phyloP scores from a whole-genome alignment of 2,888 invertebrate species.

The Hecatera dysodea region DNA sequence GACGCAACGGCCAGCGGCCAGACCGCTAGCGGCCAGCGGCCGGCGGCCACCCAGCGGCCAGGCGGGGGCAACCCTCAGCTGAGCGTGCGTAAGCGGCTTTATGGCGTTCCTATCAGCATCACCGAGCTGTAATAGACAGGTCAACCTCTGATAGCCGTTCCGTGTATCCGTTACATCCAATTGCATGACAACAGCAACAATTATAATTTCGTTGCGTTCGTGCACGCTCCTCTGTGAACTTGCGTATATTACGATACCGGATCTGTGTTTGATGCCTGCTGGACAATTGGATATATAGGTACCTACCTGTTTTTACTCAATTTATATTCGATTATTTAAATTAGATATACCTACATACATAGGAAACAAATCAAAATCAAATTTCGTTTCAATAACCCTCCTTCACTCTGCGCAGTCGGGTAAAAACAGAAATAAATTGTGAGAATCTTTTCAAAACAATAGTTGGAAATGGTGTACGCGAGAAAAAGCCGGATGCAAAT shows the following conservation, averaged over 20 bases:
- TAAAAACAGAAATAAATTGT: conserved; percentile 90
- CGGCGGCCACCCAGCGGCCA: conserved; percentile 37
- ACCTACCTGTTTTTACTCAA: neutral
- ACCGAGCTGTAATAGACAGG: conserved; percentile 57
- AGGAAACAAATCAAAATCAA: neutral
- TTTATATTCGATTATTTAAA: neutral
- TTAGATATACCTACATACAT: neutral
- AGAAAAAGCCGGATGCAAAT: conserved; percentile 91
- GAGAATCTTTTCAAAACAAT: conserved; percentile 90
- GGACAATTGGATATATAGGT: neutral
- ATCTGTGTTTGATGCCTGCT: neutral
- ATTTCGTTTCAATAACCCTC: conserved; percentile 84
- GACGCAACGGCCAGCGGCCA: no score
- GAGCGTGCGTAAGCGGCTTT: conserved; percentile 83
- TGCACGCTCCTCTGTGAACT: conserved; percentile 3
- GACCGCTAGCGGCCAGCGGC: conserved; percentile 2
- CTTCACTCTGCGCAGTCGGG: conserved; percentile 81
- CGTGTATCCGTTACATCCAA: conserved; percentile 50
- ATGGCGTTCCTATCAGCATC: conserved; percentile 71
- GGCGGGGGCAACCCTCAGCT: conserved; percentile 68
- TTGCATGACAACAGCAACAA: conserved; percentile 31
- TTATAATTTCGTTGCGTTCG: conserved; percentile 9
- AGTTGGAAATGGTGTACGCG: conserved; percentile 90
- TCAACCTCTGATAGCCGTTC: conserved; percentile 59
- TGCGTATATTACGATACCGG: neutral